phyloP scores from a whole-genome alignment of 2,888 invertebrate genomes.

The Hyles lineata region DNA sequence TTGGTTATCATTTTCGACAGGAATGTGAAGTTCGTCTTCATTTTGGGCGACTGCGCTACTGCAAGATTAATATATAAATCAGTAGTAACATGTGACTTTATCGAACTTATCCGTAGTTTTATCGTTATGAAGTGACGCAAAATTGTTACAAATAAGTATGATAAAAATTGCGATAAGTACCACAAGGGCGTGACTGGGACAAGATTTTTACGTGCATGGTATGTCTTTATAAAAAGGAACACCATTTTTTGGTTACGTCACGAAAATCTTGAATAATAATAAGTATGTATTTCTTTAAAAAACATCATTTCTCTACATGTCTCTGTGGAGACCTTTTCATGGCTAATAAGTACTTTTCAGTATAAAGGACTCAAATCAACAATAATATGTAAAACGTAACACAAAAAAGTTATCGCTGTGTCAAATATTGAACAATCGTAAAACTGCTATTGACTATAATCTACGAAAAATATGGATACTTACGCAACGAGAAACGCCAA shows the following conservation, averaged over 20 bases:
- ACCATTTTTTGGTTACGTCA: not conserved
- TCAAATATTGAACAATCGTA: not conserved
- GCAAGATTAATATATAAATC: slow-evolving; percentile 47
- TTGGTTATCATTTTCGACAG: slow-evolving; percentile 72
- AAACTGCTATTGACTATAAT: not conserved
- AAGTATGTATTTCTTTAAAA: not conserved
- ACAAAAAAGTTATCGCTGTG: not conserved
- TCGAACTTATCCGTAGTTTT: slow-evolving; percentile 57
- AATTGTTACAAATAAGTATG: slow-evolving; percentile 67
- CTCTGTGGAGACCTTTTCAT: no score
- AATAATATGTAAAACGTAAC: not conserved
- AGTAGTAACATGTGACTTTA: slow-evolving; percentile 64
- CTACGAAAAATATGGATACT: slow-evolving; percentile 53
- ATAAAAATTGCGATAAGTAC: slow-evolving; percentile 74
- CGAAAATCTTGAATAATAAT: not conserved
- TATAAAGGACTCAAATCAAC: not conserved
- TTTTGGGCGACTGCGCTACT: slow-evolving; percentile 60
- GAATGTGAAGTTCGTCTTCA: slow-evolving; percentile 67
- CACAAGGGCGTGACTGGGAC: slow-evolving; percentile 66
- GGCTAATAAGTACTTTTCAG: not conserved
- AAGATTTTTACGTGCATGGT: not conserved
- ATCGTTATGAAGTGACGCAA: slow-evolving; percentile 73
- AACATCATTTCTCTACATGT: not conserved
- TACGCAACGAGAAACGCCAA: slow-evolving; percentile 65
- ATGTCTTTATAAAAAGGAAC: slow-evolving; percentile 28